Percentiles rank a stretch among this genome's conserved stretches.
These are phyloP conservation scores for Cardiocondyla obscurior DNA, from an alignment of 1,140 invertebrate species.

Conservation along the genomic window DNA sequence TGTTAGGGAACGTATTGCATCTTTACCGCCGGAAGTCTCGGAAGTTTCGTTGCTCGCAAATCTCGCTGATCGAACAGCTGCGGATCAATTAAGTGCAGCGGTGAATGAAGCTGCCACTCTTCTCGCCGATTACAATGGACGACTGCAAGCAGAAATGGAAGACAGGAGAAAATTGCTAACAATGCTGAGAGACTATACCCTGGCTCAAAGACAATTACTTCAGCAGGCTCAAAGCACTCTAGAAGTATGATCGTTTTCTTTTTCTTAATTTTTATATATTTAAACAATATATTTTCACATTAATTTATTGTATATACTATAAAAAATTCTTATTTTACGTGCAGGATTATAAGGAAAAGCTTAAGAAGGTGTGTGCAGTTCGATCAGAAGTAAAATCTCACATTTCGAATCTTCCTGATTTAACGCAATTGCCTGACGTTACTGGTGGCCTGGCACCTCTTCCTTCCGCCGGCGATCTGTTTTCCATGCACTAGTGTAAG, in stretches of 20 bases:
- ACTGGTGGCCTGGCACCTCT: slow-evolving; percentile 95
- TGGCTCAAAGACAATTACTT: slow-evolving; percentile 92
- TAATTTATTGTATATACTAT: background rate
- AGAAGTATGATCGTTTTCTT: slow-evolving; percentile 86
- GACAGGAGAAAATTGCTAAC: slow-evolving; percentile 92
- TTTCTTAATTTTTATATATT: background rate
- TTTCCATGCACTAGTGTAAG: slow-evolving; percentile 86
- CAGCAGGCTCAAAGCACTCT: slow-evolving; percentile 93
- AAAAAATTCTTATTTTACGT: slow-evolving; percentile 70
- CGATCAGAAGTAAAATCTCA: slow-evolving; percentile 95
- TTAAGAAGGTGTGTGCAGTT: slow-evolving; percentile 93
- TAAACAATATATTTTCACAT: background rate
- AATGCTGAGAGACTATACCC: slow-evolving; percentile 94
- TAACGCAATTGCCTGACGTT: slow-evolving; percentile 95
- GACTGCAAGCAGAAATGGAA: slow-evolving; percentile 94
- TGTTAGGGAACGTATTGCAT: slow-evolving; percentile 96
- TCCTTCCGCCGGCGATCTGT: slow-evolving; percentile 97
- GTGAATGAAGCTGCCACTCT: slow-evolving; percentile 95
- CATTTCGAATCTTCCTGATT: slow-evolving; percentile 95
- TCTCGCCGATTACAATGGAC: slow-evolving; percentile 94
- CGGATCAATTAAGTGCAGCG: slow-evolving; percentile 88
- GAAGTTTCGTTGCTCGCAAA: slow-evolving; percentile 93
- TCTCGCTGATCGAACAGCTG: slow-evolving; percentile 90
- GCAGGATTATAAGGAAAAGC: slow-evolving; percentile 94
- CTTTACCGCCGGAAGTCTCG: slow-evolving; percentile 96